Evolutionary conservation across 2,888 invertebrate genomes (phyloP), one percentile per base, ranked within the genome.

Genomic region (Tillus elongatus): DNA sequence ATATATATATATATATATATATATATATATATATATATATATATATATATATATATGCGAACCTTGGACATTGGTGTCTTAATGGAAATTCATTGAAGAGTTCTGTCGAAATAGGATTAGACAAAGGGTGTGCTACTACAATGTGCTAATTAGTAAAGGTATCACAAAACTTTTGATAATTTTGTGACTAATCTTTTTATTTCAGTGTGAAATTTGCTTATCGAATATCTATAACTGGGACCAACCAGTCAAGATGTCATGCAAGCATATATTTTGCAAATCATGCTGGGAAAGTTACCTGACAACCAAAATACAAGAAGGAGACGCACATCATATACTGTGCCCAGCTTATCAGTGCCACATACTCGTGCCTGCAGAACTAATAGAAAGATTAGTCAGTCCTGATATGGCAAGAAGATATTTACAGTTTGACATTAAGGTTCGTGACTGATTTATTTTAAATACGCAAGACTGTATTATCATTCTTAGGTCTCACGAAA

Each of bases 361-460:
- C 46, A 73, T 73, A 49, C 61, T 78, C 40, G 78, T 79, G 16
- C 77, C 79, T 12, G 73, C 75, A 1, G 77, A 79, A 46, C 62
- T 79, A 13, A 77, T 80, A 38, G 79, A 80, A 58, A 71, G 69
- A 45, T 60, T 78, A 37, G 77, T 80, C n/a, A 74, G 75, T 36
- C 71, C 77, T 2, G 74, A 77, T 46, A 75, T 78, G 68, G 77
- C 78, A 4, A 61, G 74, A 30, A 64, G 77, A 50, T 79, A 79
- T 55, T 63, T 79, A 13, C 77, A 79, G 54, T 79, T 79, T 60
- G 79, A 79, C 60, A 79, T 79, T 42, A 76, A 79, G 68, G 77
- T 76, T 52, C 51, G 37, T 36, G n/a, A n/a, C n/a, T n/a, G n/a
- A n/a, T n/a, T n/a, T n/a, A n/a, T n/a, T n/a, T n/a, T n/a, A n/a